A percentile compares a stretch with the other conserved stretches of the same genome.
Conservation (phyloP, 2,113 vertebrate species). For the Uria aalge region DNA sequence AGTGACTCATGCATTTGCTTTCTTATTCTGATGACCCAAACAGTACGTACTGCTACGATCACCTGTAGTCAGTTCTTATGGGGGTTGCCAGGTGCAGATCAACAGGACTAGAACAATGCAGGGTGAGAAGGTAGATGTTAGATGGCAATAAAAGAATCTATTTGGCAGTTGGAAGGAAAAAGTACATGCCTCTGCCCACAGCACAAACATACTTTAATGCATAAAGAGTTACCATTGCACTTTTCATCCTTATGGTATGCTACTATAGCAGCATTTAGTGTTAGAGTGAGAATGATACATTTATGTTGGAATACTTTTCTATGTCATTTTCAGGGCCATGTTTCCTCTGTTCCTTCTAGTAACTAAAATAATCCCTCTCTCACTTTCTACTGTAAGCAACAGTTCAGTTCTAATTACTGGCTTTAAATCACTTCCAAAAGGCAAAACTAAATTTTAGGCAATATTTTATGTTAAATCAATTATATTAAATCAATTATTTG, state of each 20-base stretch:
- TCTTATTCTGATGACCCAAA: background rate
- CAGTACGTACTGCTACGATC: background rate
- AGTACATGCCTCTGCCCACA: background rate
- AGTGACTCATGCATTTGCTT: background rate
- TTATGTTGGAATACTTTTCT: background rate
- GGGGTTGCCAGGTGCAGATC: background rate
- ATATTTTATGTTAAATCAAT: background rate
- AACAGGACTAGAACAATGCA: background rate
- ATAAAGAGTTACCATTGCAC: background rate
- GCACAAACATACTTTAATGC: rapidly evolving
- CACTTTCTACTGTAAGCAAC: background rate
- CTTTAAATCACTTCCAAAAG: background rate
- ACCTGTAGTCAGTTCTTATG: rapidly evolving
- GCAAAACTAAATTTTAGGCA: background rate
- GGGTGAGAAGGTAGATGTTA: background rate
- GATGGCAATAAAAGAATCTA: background rate
- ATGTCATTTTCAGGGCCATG: background rate
- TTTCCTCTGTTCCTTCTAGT: background rate
- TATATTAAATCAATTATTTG: background rate
- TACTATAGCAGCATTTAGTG: background rate
- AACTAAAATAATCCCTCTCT: background rate
- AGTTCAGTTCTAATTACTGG: background rate
- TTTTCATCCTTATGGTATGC: background rate
- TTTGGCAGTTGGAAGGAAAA: background rate
- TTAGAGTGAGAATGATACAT: background rate